These are phyloP conservation scores for Epinephelus malabaricus DNA, from an alignment of 2,797 vertebrate species.

Conservation along the genomic window DNA sequence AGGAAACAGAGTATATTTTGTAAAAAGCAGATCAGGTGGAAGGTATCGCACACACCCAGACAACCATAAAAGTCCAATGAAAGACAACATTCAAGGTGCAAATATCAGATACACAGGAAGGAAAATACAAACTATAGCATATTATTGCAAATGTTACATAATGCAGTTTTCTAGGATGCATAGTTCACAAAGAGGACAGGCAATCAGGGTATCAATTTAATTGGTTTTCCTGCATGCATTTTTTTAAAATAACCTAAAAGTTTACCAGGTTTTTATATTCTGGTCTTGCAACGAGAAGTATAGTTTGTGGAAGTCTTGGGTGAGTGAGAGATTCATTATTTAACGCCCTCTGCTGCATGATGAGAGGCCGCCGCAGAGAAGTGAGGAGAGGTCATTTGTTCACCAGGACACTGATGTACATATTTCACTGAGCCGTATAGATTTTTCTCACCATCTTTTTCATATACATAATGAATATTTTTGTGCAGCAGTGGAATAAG, in stretches of 20 bases:
- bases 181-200: not conserved
- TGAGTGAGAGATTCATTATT: slow-evolving; percentile 60
- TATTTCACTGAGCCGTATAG: slow-evolving; percentile 15
- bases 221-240: slow-evolving; percentile 4
- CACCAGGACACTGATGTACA: slow-evolving; percentile 5
- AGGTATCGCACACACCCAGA: too few species aligned
- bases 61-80: not conserved
- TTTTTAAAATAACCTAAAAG: slow-evolving; percentile 1
- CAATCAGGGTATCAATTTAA: not conserved
- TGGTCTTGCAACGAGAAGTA: slow-evolving; percentile 29
- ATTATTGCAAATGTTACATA: slow-evolving; percentile 15
- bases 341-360: slow-evolving; percentile 48
- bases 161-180: not conserved
- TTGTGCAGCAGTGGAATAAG: slow-evolving; percentile 5
- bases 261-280: slow-evolving; percentile 27
- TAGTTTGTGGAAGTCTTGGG: slow-evolving; percentile 15
- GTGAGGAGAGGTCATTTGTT: slow-evolving; percentile 47
- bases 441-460: slow-evolving; percentile 17
- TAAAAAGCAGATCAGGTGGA: not conserved
- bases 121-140: not conserved
- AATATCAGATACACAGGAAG: not conserved
- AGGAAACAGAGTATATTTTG: not conserved
- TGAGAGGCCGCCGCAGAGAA: slow-evolving; percentile 49
- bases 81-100: not conserved
- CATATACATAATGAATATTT: slow-evolving; percentile 12